Base-by-base conservation (phyloP, 2,113 vertebrate species). In the Muscicapa adusta region DNA sequence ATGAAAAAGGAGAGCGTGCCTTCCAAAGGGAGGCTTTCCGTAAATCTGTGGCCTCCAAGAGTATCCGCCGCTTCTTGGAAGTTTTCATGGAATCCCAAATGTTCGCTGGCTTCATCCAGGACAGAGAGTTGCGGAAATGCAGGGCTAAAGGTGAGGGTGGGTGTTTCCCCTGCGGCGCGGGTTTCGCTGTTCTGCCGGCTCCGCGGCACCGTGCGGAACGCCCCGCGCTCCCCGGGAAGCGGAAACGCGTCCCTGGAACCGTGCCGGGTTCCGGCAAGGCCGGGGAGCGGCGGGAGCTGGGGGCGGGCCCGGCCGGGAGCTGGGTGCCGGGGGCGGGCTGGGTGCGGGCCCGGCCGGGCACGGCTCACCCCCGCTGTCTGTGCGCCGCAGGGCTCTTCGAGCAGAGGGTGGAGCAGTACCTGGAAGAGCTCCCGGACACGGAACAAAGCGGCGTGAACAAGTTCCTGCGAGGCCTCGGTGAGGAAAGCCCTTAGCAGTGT, bases 61-160 rank as follows among this genome's bases (percentile, higher is more conserved):
- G 99, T 61, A 98, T 99, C 97, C 99, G 99, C 9, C 99, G 99
- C 81, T 99, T 99, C 97, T 98, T 99, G 83, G 99, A 99, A 47
- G 99, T 99, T 94, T 99, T 99, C 97, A 99, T 99, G 99, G 99
- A 99, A 97, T 99, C 99, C 56, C 99, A 99, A 97, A 99, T 99
- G 99, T 99, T 99, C 63, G 98, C 99, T 28, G 99, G 99, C 47
- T 99, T 99, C 97, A 99, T 99, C 96, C 99, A 99, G 97, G 99
- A 99, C 96, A 98, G 99, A 48, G 99, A 99, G 97, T 98, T 99
- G 91, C 97, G 99, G 82, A 99, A 99, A 93, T 99, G 98, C 91
- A 97, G 99, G 65, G 99, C 99, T 33, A 99, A 99, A 98, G 99
- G 99, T 99, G 98, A 94, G 97, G 25, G 11, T 1, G 50, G 7